Percentiles rank a stretch among this genome's conserved stretches.
Conservation (phyloP, 2,888 invertebrate species). For the Conomelus anceps region DNA sequence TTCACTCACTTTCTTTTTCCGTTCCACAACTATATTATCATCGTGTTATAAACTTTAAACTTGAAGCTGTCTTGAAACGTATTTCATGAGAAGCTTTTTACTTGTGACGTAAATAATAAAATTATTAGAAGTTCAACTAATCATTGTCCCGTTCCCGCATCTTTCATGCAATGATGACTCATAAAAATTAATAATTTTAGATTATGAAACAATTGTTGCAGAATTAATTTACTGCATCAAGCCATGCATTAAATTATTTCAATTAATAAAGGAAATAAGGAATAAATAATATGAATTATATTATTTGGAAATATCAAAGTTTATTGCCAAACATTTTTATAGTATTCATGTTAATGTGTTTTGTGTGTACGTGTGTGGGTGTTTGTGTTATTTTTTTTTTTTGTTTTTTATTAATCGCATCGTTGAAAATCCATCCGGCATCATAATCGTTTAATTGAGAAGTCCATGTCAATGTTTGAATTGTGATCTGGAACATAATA, state of each 20-base stretch:
- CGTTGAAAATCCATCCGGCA: neutral
- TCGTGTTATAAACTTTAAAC: neutral
- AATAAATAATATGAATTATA: neutral
- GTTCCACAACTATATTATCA: neutral
- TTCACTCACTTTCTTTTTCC: no score
- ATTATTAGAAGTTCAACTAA: no score
- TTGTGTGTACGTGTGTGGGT: neutral
- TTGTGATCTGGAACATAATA: neutral
- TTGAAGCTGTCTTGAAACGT: neutral
- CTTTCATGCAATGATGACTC: no score
- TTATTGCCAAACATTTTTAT: neutral
- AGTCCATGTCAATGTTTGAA: neutral
- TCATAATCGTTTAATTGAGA: neutral
- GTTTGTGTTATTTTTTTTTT: neutral
- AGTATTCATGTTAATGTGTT: neutral
- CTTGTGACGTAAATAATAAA: no score
- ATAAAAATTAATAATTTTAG: no score
- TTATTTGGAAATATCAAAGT: neutral
- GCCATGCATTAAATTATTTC: no score
- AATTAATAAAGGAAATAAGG: neutral
- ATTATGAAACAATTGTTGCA: no score
- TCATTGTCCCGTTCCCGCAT: no score
- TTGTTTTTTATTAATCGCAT: neutral
- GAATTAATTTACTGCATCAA: no score
- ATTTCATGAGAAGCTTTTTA: neutral